Base-by-base conservation (phyloP, 2,113 vertebrate genomes). In the Dermatemys mawii region DNA sequence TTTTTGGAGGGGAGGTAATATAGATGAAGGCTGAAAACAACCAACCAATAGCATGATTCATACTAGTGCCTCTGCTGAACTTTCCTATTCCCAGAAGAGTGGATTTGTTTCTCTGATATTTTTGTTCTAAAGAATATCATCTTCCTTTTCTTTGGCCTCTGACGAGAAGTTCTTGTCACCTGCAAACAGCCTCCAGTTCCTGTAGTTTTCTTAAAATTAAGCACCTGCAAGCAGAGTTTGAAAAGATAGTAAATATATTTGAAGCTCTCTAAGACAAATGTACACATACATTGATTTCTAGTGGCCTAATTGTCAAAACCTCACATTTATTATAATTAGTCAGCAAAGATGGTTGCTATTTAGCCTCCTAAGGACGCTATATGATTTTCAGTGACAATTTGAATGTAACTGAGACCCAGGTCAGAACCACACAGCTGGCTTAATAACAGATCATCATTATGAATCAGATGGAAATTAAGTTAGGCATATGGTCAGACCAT, bases 61-160 rank as follows among this genome's bases (percentile, higher is more conserved):
- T 41, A 73, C 35, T 41, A 22, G 5, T 73, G 70, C 22, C 4
- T 3, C n/a, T 22, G 38, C 44, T 44, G 3, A 76, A 76, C 24
- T 76, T 38, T 70, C 8, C 63, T 70, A 38, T 38, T 46, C 73
- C 26, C 44, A 76, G 38, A 44, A 76, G 24, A 13, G 49, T 10
- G 32, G 5, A 73, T 80, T 84, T 70, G 13, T 92, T 92, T 91
- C 13, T 85, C 4, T 90, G 35, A 44, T 21, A 84, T 86, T 91
- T 93, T 6, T n/a, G 1, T 57, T 73, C 26, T 90, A 53, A 91
- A 11, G 87, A 6, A 76, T 95, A 96, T 92, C 94, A 95, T 12
- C 94, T 92, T 96, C 79, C 94, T 96, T 90, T 84, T 96, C 78
- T 95, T 97, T 60, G 90, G 84, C 90, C 90, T 96, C 6, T 92